Evolutionary conservation across 1,140 invertebrate genomes (phyloP), one percentile per base, ranked within the genome.

Genomic region (Apis dorsata): DNA sequence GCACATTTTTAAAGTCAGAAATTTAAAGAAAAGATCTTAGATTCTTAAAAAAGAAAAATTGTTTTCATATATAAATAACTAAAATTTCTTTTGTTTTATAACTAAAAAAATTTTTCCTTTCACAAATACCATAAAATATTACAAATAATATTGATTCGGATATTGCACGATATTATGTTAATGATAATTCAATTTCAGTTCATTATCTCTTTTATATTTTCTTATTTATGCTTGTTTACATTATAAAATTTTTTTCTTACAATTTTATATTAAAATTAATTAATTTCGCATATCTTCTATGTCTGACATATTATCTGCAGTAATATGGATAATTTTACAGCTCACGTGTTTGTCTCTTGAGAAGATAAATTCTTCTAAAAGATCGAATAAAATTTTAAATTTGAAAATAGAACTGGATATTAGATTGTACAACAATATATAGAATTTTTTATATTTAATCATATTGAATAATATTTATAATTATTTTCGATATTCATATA

Each of bases 191-290:
- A 17, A 51, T 24, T 8, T 75, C 44, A 24, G 17, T 44, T 10
- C 19, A 1, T 15, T 24, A 24, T 75, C 15, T 12, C 15, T 49
- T 24, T n/a, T 17, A 8, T 24, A 24, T 11, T 8, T 49, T 49
- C 62, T 74, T 49, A n/a, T 62, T 62, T n/a, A 19, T 24, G 7
- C 15, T 19, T 4, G 8, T 19, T 75, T 75, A 28, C 10, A 63
- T 57, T 63, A 63, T 13, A 63, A 13, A 44, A 44, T 44, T 44
- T 44, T 44, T 44, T 44, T 11, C 51, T 53, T 51, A 15, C 8
- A 34, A 73, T 34, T 60, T 73, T 19, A 60, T 63, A 63, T 63
- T 63, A 24, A 21, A 63, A 63, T 11, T 28, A 62, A 76, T 76
- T 63, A 66, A 65, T 66, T 34, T 66, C 19, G 8, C 5, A 55